A percentile compares a stretch with the other conserved stretches of the same genome.
Evolutionary conservation across 2,113 vertebrate genomes (phyloP).

Genomic region (Mastomys natalensis): DNA sequence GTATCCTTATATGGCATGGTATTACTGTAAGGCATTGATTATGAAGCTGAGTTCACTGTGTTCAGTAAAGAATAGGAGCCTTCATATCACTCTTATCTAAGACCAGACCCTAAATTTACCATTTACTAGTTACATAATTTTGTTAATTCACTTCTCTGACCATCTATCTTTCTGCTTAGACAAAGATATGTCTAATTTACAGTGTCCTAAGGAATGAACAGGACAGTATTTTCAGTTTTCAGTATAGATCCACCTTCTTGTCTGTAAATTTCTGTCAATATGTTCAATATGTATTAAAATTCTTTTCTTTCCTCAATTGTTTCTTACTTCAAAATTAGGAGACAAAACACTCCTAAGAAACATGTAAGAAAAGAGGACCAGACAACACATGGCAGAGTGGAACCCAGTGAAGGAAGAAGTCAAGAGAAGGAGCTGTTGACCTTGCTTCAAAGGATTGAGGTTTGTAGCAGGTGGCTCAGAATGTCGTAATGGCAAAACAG

Average conservation of each 20-base stretch:
- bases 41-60: background rate
- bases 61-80: background rate
- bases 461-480: too few relatives aligned
- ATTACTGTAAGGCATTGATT: background rate
- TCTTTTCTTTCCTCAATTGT: background rate
- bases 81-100: background rate
- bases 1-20: background rate
- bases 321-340: background rate
- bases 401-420: background rate
- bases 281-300: background rate
- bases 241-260: background rate
- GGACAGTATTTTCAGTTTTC: background rate
- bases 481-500: background rate
- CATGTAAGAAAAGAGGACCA: background rate
- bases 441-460: fast-evolving
- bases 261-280: background rate
- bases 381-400: background rate
- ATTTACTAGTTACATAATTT: background rate
- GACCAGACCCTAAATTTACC: background rate
- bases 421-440: background rate
- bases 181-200: background rate
- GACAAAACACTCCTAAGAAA: background rate
- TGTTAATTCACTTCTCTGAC: background rate
- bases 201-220: background rate
- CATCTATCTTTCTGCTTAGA: background rate